phyloP scores from a whole-genome alignment of 2,888 invertebrate species.

The Abrostola triplasia region DNA sequence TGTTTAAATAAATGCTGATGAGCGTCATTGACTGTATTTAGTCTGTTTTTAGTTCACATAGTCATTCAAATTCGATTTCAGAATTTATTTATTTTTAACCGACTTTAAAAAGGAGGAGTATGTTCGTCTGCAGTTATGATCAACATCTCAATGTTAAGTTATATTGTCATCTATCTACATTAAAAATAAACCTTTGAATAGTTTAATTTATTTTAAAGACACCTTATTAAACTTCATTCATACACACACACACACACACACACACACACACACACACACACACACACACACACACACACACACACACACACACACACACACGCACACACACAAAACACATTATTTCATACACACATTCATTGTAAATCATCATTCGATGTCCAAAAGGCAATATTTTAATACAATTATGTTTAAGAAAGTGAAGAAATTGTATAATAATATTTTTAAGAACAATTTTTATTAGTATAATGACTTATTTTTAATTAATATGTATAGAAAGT shows the following conservation, averaged over 20 bases:
- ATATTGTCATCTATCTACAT: no score
- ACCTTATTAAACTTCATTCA: conserved; percentile 9
- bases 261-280: background rate
- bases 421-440: background rate
- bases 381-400: conserved; percentile 82
- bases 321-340: no score
- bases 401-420: conserved; percentile 30
- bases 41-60: no score
- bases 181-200: no score
- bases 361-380: conserved; percentile 54
- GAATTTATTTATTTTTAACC: no score
- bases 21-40: no score
- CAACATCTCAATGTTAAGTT: no score
- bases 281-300: background rate
- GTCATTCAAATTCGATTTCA: no score
- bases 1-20: no score
- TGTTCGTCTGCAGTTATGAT: no score
- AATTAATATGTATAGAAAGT: no score
- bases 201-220: conserved; percentile 9
- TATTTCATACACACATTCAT: background rate
- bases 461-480: background rate
- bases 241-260: background rate
- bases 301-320: background rate
- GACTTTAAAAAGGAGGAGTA: no score
- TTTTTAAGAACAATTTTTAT: background rate